Evolutionary conservation across 2,113 vertebrate species (phyloP).

Genomic region (Cardinalis cardinalis): DNA sequence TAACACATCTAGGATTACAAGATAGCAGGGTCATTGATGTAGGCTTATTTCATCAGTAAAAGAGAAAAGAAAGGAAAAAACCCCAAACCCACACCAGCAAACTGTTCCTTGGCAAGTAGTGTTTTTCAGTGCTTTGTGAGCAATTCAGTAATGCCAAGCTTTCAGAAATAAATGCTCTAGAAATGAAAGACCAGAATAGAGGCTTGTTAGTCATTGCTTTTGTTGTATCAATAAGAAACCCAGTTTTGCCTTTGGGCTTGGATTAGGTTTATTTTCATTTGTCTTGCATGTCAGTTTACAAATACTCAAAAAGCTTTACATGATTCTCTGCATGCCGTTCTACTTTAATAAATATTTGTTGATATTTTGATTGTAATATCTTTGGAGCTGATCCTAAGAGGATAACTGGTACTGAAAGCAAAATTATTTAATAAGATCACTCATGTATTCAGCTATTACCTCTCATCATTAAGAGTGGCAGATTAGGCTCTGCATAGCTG

Average conservation of each 20-base stretch:
- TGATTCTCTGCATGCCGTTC: neutral
- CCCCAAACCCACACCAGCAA: neutral
- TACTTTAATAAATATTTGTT: conserved; percentile 26
- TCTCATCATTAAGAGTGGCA: neutral
- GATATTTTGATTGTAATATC: neutral
- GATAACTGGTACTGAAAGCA: neutral
- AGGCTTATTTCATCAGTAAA: neutral
- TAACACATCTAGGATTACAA: neutral
- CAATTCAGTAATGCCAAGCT: neutral
- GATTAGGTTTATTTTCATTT: conserved; percentile 41
- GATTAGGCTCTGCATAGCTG: neutral
- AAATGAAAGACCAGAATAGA: neutral
- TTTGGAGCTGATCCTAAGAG: conserved; percentile 10
- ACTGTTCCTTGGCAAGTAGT: neutral
- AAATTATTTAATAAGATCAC: neutral
- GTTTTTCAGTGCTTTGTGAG: neutral
- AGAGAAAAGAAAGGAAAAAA: neutral
- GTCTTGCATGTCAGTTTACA: neutral
- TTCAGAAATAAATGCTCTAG: neutral
- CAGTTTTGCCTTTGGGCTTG: conserved; percentile 34
- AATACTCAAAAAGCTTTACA: neutral
- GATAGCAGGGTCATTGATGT: neutral
- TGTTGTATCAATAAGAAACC: neutral
- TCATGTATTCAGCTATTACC: neutral
- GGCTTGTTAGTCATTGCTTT: conserved; percentile 14